Conservation (phyloP, 2,113 vertebrate genomes). For the Nestor notabilis region DNA sequence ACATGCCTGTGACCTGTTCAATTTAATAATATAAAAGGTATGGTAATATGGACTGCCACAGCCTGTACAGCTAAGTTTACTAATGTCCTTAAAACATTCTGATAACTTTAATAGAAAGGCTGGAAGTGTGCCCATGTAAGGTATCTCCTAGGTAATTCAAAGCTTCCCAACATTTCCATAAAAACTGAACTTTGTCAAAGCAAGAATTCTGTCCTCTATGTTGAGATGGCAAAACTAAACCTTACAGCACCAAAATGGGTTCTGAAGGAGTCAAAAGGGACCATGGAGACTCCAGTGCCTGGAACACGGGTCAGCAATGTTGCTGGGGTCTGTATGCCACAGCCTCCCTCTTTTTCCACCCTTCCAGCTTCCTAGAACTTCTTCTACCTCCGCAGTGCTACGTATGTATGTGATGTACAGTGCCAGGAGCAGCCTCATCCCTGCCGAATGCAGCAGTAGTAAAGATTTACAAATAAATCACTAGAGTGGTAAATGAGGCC, state of each 20-base stretch:
- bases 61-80: not conserved
- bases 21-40: not conserved
- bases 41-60: not conserved
- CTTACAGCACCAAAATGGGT: not conserved
- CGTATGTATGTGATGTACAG: accelerated
- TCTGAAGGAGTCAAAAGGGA: not conserved
- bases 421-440: not conserved
- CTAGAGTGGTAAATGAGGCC: not conserved
- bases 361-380: not conserved
- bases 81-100: not conserved
- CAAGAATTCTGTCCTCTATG: not conserved
- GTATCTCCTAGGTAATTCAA: not conserved
- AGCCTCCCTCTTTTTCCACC: not conserved
- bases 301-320: accelerated
- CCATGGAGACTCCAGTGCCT: not conserved
- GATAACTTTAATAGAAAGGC: not conserved
- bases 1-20: not conserved
- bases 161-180: not conserved
- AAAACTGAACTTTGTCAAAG: not conserved
- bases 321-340: not conserved
- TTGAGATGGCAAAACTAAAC: not conserved
- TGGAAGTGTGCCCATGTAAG: not conserved
- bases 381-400: not conserved
- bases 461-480: not conserved
- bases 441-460: accelerated